Conservation (phyloP, 2,113 vertebrate genomes). For the Sapayoa aenigma region DNA sequence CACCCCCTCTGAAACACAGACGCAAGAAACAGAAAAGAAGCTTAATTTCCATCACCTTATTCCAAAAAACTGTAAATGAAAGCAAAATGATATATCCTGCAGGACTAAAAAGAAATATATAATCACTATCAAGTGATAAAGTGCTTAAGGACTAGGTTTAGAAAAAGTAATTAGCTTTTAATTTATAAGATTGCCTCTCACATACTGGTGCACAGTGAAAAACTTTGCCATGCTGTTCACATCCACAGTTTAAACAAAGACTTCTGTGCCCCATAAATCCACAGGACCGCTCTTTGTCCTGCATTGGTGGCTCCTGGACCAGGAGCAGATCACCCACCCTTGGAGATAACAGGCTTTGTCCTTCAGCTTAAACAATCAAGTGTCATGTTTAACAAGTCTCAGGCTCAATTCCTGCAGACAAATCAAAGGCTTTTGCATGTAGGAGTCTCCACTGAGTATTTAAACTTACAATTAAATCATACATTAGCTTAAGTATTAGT, state of each 20-base stretch:
- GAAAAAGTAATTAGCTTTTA: not conserved
- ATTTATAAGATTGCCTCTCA: not conserved
- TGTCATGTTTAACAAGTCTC: not conserved
- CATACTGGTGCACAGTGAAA: not conserved
- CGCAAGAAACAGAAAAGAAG: not conserved
- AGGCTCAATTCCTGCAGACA: not conserved
- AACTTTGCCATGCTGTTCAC: not conserved
- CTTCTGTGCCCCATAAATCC: not conserved
- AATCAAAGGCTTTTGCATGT: not conserved
- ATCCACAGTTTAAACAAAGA: not conserved
- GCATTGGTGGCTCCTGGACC: not conserved
- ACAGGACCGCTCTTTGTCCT: slow-evolving; percentile 17
- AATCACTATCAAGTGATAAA: not conserved
- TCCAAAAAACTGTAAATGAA: not conserved
- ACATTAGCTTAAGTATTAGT: not conserved
- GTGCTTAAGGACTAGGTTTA: not conserved
- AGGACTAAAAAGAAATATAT: accelerated
- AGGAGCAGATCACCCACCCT: not conserved
- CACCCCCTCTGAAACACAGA: slow-evolving; percentile 83
- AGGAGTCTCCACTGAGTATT: not conserved
- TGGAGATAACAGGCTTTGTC: slow-evolving; percentile 2
- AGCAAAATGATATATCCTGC: accelerated
- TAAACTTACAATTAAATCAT: not conserved
- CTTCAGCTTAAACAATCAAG: not conserved
- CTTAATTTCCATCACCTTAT: not conserved